Base-by-base conservation (phyloP, 2,888 invertebrate genomes). In the Apotomis turbidana region DNA sequence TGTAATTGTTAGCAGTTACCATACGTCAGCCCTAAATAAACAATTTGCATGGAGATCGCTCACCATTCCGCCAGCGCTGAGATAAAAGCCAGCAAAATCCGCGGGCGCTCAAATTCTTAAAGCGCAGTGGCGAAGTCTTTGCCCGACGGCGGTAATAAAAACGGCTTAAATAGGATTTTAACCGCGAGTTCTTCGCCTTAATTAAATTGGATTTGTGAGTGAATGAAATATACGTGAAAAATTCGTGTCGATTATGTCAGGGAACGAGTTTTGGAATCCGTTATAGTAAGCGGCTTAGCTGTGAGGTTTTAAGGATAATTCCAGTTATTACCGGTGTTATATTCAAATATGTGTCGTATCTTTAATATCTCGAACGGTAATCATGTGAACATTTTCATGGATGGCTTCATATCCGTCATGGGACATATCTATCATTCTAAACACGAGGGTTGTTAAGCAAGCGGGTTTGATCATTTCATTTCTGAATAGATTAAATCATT, bases 101-200 rank as follows among this genome's bases (percentile, higher is more conserved):
- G 86, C 84, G 83, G 87, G 87, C 86, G 90, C 86, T 90, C 88
- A 90, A 91, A 91, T 90, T 91, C 91, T 90, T 90, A 83, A 87
- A 86, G 87, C 90, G 85, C 87, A 85, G 86, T 88, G 88, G 90
- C 88, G 85, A 89, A 89, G 89, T 91, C 93, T 91, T 90, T 89
- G 90, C 92, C 88, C 91, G 90, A 83, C 91, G 89, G 89, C 87
- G 91, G 93, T 92, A 93, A 92, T 93, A 93, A 93, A 93, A 93
- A 93, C 91, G 91, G 92, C 93, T 93, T 90, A 93, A 91, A 93
- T 90, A 91, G 92, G 93, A 93, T 93, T 93, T 92, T 90, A 91
- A 92, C 93, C 92, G 89, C 93, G 90, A 90, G 90, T 90, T 91
- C 89, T 90, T 87, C 88, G 91, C 91, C 90, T 93, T 93, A 93